These are phyloP conservation scores for Hoplodrina blanda DNA, from an alignment of 2,888 invertebrate genomes.

Conservation along the genomic window DNA sequence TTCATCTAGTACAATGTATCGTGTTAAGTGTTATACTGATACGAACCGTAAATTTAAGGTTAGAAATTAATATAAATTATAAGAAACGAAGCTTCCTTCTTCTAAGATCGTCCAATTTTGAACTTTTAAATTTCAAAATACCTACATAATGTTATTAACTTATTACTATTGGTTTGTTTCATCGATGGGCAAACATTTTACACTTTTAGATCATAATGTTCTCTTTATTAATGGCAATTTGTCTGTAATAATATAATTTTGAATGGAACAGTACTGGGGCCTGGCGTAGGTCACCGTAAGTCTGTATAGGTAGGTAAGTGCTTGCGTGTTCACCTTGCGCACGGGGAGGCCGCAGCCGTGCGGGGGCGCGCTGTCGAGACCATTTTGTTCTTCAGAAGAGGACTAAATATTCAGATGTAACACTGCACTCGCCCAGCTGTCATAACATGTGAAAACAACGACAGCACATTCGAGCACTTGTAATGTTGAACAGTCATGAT, in stretches of 20 bases:
- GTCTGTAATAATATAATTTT: neutral
- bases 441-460: too few relatives aligned
- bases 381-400: too few relatives aligned
- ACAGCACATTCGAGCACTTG: too few relatives aligned
- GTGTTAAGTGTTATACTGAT: slow-evolving; percentile 41
- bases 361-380: too few relatives aligned
- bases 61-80: slow-evolving; percentile 47
- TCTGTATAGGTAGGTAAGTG: too few relatives aligned
- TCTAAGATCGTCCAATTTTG: slow-evolving; percentile 53
- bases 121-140: slow-evolving; percentile 24
- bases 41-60: slow-evolving; percentile 55
- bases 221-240: neutral
- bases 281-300: too few relatives aligned
- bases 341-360: too few relatives aligned
- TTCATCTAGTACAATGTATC: slow-evolving; percentile 61
- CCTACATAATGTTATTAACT: neutral
- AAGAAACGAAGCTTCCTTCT: slow-evolving; percentile 63
- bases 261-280: neutral
- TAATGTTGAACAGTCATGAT: too few relatives aligned
- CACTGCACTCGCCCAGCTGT: too few relatives aligned
- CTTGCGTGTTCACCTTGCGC: too few relatives aligned
- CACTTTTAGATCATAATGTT: neutral
- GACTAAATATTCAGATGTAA: too few relatives aligned
- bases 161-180: neutral
- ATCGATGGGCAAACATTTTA: neutral